Evolutionary conservation across 1,140 invertebrate genomes (phyloP), one percentile per base, ranked within the genome.

Genomic region (Bombus polaris): DNA sequence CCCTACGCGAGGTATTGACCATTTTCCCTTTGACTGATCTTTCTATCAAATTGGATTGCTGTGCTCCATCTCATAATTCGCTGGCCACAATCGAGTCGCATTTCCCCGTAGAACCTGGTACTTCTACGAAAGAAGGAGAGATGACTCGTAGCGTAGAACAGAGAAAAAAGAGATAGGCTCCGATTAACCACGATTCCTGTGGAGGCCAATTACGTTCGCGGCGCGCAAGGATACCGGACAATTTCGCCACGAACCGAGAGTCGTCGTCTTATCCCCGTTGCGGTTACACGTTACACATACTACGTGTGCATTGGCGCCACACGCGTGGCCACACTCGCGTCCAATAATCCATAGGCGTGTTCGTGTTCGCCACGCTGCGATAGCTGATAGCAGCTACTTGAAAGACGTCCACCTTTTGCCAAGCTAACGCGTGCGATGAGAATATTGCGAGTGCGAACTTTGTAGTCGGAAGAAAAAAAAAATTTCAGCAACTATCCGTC

Each of bases 191-290:
- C 47, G 81, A 87, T 83, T 66, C 57, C 39, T 66, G 37, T 3
- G 80, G 47, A 87, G 39, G 74, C 81, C 73, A 84, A 87, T 87
- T 87, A 87, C 74, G 65, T 83, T 73, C 75, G 37, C 57, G 39
- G 53, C 73, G 39, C 47, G 39, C 73, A 83, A 77, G 53, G 81
- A 77, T 83, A 53, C 66, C 32, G 47, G 74, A 87, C 78, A 72
- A 85, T 81, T 85, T 85, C 53, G 70, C 70, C 53, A 53, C 35
- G 53, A 47, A 75, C 32, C 73, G 57, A n/a, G 25, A n/a, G 65
- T 22, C n/a, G 28, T 65, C 75, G 57, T 62, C 57, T 77, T 77
- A 39, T 62, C 42, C 53, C 28, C 66, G 44, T n/a, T 47, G 65
- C 78, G 79, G 68, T 72, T 75, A 39, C 71, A 62, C 35, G 80